These are phyloP conservation scores for Siphonodentalium dalli DNA, from an alignment of 2,888 invertebrate species.

Conservation along the genomic window DNA sequence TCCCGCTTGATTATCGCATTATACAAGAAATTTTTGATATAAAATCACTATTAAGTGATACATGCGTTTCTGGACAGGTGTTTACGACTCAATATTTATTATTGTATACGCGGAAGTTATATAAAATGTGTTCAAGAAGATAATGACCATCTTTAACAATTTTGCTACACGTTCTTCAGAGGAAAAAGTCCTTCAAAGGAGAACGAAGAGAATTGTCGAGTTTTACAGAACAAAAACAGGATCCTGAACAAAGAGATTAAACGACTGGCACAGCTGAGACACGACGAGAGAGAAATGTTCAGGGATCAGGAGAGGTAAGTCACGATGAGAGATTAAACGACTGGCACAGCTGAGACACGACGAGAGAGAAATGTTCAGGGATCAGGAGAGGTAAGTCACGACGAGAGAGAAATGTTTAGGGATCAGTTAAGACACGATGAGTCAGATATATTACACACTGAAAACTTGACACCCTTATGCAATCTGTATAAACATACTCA, in stretches of 20 bases:
- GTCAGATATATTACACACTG: slow-evolving; percentile 52
- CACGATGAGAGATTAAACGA: slow-evolving; percentile 65
- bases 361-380: slow-evolving; percentile 53
- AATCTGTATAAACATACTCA: too few relatives aligned
- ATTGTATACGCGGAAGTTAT: too few relatives aligned
- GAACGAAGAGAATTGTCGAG: slow-evolving; percentile 51
- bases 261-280: slow-evolving; percentile 61
- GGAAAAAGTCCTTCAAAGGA: too few relatives aligned
- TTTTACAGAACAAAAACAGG: slow-evolving; percentile 66
- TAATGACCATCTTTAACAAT: not conserved
- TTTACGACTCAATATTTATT: too few relatives aligned
- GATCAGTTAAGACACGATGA: slow-evolving; percentile 60
- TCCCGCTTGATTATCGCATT: too few relatives aligned
- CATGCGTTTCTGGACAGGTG: too few relatives aligned
- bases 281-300: slow-evolving; percentile 57
- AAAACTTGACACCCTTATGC: too few relatives aligned
- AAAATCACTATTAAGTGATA: too few relatives aligned
- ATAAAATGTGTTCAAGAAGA: too few relatives aligned
- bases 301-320: slow-evolving; percentile 56
- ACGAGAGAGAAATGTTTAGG: slow-evolving; percentile 67
- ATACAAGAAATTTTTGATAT: too few relatives aligned
- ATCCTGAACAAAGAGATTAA: slow-evolving; percentile 68
- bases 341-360: slow-evolving; percentile 61
- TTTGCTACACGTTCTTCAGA: not conserved
- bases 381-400: slow-evolving; percentile 54